Percentiles rank a stretch among this genome's conserved stretches.
phyloP scores from a whole-genome alignment of 2,797 vertebrate species.

The Schizopygopsis pylzovi region DNA sequence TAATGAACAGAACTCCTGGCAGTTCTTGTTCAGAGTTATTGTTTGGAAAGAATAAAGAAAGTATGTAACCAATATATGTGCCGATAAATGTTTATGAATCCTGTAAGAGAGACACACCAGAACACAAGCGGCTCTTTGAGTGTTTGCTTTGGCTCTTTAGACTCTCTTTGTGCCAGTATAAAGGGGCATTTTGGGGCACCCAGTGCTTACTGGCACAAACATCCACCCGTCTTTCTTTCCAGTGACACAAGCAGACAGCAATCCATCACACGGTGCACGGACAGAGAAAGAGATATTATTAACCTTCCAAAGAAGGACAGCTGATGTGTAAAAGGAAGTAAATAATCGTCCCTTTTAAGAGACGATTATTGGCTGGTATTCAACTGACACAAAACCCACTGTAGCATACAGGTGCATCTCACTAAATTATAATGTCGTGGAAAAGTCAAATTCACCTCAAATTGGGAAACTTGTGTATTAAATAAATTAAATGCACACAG shows the following conservation, averaged over 20 bases:
- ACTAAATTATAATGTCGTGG: too few species aligned
- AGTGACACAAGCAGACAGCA: constrained; percentile 37
- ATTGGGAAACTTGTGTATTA: too few species aligned
- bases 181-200: constrained; percentile 51
- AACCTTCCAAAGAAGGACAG: constrained; percentile 31
- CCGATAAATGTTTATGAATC: constrained; percentile 22
- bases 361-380: too few species aligned
- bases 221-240: constrained; percentile 44
- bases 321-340: neutral
- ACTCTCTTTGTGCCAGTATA: constrained; percentile 50
- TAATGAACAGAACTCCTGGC: neutral
- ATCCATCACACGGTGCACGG: constrained; percentile 20
- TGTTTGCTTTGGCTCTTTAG: constrained; percentile 55
- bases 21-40: neutral
- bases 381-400: too few species aligned
- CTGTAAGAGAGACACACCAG: constrained; percentile 22
- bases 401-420: too few species aligned
- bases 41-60: neutral
- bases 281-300: constrained; percentile 38
- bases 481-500: too few species aligned
- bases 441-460: too few species aligned
- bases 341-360: too few species aligned
- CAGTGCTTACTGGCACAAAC: constrained; percentile 56
- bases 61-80: neutral
- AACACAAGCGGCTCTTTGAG: constrained; percentile 50